Evolutionary conservation across 2,888 invertebrate species (phyloP), one percentile per base, ranked within the genome.

Genomic region (Cephus pulcher): DNA sequence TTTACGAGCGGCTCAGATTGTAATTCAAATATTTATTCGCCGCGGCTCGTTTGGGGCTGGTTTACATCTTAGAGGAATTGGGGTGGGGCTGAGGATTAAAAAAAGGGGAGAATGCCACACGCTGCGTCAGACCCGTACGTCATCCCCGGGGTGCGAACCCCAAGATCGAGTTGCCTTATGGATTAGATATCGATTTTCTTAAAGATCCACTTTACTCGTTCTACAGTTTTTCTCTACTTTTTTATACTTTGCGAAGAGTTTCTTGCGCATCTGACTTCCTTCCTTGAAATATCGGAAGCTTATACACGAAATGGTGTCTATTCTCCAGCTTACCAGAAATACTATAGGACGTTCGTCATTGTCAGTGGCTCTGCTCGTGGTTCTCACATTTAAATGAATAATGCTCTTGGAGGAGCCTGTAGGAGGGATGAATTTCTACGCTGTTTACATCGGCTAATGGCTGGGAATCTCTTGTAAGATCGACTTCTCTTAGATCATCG

Each of bases 111-210:
- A 74, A 74, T 79, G 84, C 85, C 86, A 83, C 87, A 87, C 86
- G 89, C 88, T 86, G 89, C 81, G 88, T 89, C 88, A 89, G 89
- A 89, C 89, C 87, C 88, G 89, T 89, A 88, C 84, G 88, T 89
- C 88, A 89, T 89, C 86, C 86, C 85, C 83, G 83, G 86, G 86
- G 85, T 87, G 86, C 88, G 87, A 88, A 75, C 74, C 74, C 23
- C n/a, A 34, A 74, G 35, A 34, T 71, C 71, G 71, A 71, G 9
- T 9, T 56, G 56, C 9, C 9, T 56, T 23, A 56, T 23, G 56
- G 56, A 56, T 56, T 56, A 6, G 56, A 56, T 56, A 56, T 56
- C 56, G 56, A 56, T 56, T 56, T 56, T 56, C 9, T 23, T 23
- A 56, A 56, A 56, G 56, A 56, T 56, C 56, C 9, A 23, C 15